phyloP scores from a whole-genome alignment of 2,797 vertebrate species.

The Cercopithecus neglectus region DNA sequence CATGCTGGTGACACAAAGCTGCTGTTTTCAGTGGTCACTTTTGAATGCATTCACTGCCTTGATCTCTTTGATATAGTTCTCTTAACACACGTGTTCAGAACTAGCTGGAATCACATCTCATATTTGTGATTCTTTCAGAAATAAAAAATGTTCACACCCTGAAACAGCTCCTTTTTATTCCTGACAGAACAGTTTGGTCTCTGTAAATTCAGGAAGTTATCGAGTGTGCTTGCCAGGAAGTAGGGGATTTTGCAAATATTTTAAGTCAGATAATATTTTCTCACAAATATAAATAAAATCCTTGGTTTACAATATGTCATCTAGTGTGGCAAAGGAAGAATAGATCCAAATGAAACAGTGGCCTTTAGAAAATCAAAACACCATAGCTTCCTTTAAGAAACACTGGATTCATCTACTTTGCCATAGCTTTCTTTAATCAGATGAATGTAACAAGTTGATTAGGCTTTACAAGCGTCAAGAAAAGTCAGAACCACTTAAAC shows the following conservation, averaged over 20 bases:
- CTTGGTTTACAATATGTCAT: constrained; percentile 37
- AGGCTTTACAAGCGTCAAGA: constrained; percentile 81
- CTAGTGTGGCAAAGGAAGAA: constrained; percentile 47
- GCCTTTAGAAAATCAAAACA: not conserved
- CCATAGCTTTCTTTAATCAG: constrained; percentile 83
- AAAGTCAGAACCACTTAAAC: constrained; percentile 84
- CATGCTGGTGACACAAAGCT: not conserved
- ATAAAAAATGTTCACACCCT: constrained; percentile 33
- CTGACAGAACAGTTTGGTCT: constrained; percentile 42
- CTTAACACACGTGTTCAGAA: not conserved
- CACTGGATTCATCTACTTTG: constrained; percentile 37
- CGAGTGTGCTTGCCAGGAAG: constrained; percentile 10
- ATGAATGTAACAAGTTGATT: constrained; percentile 82
- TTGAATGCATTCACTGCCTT: not conserved
- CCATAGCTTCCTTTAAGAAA: constrained; percentile 34
- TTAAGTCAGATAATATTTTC: constrained; percentile 42
- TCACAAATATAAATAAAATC: not conserved
- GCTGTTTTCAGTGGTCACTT: not conserved
- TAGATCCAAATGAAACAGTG: not conserved
- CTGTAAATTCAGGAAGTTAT: constrained; percentile 52
- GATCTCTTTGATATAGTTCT: not conserved
- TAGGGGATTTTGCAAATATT: constrained; percentile 52
- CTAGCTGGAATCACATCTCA: not conserved
- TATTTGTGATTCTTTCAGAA: constrained; percentile 45
- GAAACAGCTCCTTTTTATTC: constrained; percentile 43